Evolutionary conservation across 2,113 vertebrate species (phyloP), one percentile per base, ranked within the genome.

Genomic region (Microtus montanus): DNA sequence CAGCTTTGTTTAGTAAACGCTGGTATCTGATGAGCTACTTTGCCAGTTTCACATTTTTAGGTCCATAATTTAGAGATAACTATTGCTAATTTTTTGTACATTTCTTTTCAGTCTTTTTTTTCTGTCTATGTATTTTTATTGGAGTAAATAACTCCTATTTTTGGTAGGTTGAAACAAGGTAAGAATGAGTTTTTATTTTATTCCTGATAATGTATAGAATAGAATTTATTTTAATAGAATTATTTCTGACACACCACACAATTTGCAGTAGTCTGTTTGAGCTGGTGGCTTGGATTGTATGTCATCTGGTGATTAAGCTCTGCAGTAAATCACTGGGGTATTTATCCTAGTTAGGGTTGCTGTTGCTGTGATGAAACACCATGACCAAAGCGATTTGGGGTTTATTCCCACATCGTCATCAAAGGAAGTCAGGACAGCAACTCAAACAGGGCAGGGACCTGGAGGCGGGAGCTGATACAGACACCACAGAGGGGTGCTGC

Each of bases 221-320:
- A 87, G 54, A 90, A 79, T 33, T 70, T 78, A 75, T 86, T 85
- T 91, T 95, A 75, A 66, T 64, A 77, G 44, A 86, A 33, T 61
- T 79, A 41, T 38, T 93, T 80, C 54, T 1, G 54, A 74, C 35
- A 85, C 4, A n/a, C 41, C 73, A 28, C 33, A 13, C 26, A 38
- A 24, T 10, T 5, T 24, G 41, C 19, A 49, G 61, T 7, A 2
- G 11, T 77, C 38, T 89, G 4, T n/a, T 79, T 52, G 58, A 68
- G 22, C 41, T 89, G 7, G 38, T 64, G 9, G 61, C 61, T 30
- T 89, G 47, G 14, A 58, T 58, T 19, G 3, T 54, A 5, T 80
- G 41, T 70, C 77, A 17, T 33, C 92, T 54, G 73, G 11, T 33
- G 38, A 30, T 58, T 74, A n/a, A 44, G 7, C 49, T 95, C 74